Percentiles rank a stretch among this genome's conserved stretches.
These are phyloP conservation scores for Adineta ricciae DNA, from an alignment of 2,888 invertebrate species.

Conservation along the genomic window DNA sequence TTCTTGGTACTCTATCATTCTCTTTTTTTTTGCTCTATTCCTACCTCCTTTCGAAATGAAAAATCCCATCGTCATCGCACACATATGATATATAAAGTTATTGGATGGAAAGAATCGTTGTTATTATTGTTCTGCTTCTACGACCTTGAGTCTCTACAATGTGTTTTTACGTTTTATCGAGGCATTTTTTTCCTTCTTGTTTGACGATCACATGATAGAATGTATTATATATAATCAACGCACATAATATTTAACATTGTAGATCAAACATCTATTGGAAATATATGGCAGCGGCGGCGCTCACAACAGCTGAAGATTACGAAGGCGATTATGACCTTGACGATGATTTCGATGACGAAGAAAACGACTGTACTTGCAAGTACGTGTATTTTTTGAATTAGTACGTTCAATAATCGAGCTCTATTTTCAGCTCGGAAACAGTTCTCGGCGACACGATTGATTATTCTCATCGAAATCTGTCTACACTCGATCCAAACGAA, in stretches of 20 bases:
- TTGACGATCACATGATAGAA: neutral
- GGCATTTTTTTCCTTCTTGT: neutral
- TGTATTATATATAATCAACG: neutral
- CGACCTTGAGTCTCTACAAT: neutral
- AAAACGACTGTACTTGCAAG: neutral
- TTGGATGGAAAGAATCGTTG: neutral
- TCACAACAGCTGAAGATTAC: neutral
- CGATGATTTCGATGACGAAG: neutral
- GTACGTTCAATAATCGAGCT: no score
- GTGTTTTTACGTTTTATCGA: neutral
- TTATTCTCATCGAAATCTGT: slow-evolving; percentile 9
- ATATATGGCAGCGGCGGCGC: neutral
- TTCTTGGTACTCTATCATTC: neutral
- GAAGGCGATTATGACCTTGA: neutral
- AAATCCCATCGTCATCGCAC: no score
- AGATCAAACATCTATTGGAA: neutral
- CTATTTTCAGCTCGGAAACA: neutral
- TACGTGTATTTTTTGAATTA: neutral
- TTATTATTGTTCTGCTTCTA: neutral
- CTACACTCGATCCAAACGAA: neutral
- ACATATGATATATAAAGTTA: neutral
- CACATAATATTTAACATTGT: neutral
- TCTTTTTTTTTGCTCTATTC: neutral
- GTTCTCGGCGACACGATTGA: neutral
- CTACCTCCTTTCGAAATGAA: neutral